Evolutionary conservation across 1,140 invertebrate species (phyloP).

Genomic region (Drosophila murphyi): DNA sequence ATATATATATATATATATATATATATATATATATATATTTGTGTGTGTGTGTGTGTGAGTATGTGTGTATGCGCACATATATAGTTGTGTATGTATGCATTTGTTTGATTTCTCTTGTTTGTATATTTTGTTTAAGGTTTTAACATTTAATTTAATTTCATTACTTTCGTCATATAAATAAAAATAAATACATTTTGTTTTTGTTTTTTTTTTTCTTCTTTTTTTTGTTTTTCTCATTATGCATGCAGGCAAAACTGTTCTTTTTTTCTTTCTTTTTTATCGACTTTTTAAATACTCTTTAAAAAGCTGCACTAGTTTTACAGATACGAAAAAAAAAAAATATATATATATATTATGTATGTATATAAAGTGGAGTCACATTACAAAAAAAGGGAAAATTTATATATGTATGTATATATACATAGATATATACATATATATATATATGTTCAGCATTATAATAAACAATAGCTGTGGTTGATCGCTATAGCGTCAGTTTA

Average conservation of each 20-base stretch:
- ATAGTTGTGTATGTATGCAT: conserved; percentile 38
- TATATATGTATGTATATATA: conserved; percentile 36
- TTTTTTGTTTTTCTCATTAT: conserved; percentile 28
- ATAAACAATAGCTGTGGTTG: conserved; percentile 24
- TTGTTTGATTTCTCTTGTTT: conserved; percentile 34
- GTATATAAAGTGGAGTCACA: conserved; percentile 58
- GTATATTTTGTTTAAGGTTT: conserved; percentile 80
- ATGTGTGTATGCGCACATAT: conserved; percentile 31
- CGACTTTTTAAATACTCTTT: conserved; percentile 50
- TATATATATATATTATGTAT: conserved; percentile 49
- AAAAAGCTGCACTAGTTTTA: conserved; percentile 78
- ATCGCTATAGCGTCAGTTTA: conserved; percentile 20
- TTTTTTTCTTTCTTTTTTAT: conserved; percentile 30
- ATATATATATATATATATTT: conserved; percentile 2
- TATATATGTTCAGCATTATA: conserved; percentile 29
- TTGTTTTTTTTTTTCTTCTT: conserved; percentile 25
- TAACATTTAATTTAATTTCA: conserved; percentile 82
- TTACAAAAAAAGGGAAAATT: conserved; percentile 53
- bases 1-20: conserved; percentile 20
- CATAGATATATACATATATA: conserved; percentile 23
- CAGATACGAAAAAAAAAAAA: conserved; percentile 71
- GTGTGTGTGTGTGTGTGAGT: conserved; percentile 44
- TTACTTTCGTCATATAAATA: conserved; percentile 69
- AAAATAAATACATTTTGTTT: conserved; percentile 78
- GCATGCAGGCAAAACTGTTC: conserved; percentile 26